phyloP scores from a whole-genome alignment of 2,797 vertebrate genomes.

The Bovichtus diacanthus region DNA sequence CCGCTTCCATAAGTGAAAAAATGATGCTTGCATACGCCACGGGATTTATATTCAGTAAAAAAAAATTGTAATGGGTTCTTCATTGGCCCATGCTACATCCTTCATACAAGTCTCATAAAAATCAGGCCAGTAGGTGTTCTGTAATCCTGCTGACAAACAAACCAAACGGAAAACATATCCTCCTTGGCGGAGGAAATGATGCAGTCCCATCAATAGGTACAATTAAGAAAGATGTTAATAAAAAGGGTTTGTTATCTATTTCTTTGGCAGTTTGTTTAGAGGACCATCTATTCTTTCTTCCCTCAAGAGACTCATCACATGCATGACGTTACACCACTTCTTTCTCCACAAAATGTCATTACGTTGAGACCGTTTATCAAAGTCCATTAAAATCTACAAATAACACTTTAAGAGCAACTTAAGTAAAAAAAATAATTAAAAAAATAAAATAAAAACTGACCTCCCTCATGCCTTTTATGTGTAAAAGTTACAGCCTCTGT shows the following conservation, averaged over 20 bases:
- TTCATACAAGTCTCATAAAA: too few species aligned
- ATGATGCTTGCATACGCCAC: too few species aligned
- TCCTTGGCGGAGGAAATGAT: too few species aligned
- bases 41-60: too few species aligned
- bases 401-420: background rate
- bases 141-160: too few species aligned
- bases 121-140: too few species aligned
- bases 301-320: background rate
- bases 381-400: slow-evolving; percentile 10
- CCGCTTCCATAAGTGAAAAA: too few species aligned
- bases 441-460: too few species aligned
- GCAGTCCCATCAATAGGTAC: background rate
- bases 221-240: background rate
- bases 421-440: slow-evolving; percentile 1
- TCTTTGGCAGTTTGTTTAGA: background rate
- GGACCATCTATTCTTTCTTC: background rate
- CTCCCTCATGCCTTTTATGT: slow-evolving; percentile 15
- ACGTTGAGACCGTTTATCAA: background rate
- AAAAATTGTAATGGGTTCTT: too few species aligned
- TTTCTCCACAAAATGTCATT: background rate
- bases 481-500: background rate
- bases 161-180: too few species aligned
- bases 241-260: background rate
- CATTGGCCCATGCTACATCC: too few species aligned
- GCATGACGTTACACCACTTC: background rate